phyloP scores from a whole-genome alignment of 2,888 invertebrate genomes.

The Miltochrista miniata region DNA sequence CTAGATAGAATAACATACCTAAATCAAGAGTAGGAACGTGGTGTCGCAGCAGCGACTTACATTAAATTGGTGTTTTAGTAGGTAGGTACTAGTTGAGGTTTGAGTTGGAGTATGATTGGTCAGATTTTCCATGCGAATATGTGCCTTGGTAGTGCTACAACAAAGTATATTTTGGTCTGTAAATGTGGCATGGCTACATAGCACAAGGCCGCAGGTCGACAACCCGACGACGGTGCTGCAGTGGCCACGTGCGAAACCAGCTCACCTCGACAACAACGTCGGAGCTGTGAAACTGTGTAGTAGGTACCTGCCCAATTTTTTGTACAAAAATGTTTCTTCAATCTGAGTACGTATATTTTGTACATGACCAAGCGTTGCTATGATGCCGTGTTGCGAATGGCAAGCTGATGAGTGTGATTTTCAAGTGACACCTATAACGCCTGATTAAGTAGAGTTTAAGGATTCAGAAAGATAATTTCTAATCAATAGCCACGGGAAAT shows the following conservation, averaged over 20 bases:
- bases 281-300: slow-evolving; percentile 22
- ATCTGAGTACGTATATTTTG: no score
- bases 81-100: slow-evolving; percentile 26
- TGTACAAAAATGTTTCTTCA: not conserved
- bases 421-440: no score
- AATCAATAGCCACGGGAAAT: no score
- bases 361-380: no score
- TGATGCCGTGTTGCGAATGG: no score
- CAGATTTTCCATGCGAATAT: slow-evolving; percentile 26
- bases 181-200: slow-evolving; percentile 54
- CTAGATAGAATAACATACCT: slow-evolving; percentile 8
- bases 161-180: slow-evolving; percentile 45
- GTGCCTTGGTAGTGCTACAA: slow-evolving; percentile 23
- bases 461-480: no score
- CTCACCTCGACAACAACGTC: slow-evolving; percentile 60
- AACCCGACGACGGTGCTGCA: slow-evolving; percentile 64
- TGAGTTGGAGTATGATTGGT: slow-evolving; percentile 19
- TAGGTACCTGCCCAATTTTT: slow-evolving; percentile 19
- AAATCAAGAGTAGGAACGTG: slow-evolving; percentile 12
- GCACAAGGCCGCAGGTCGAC: slow-evolving; percentile 75
- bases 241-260: slow-evolving; percentile 73
- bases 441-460: no score
- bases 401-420: no score
- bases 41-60: slow-evolving; percentile 10
- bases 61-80: slow-evolving; percentile 38